phyloP scores from a whole-genome alignment of 2,113 vertebrate species.

The Struthidea cinerea region DNA sequence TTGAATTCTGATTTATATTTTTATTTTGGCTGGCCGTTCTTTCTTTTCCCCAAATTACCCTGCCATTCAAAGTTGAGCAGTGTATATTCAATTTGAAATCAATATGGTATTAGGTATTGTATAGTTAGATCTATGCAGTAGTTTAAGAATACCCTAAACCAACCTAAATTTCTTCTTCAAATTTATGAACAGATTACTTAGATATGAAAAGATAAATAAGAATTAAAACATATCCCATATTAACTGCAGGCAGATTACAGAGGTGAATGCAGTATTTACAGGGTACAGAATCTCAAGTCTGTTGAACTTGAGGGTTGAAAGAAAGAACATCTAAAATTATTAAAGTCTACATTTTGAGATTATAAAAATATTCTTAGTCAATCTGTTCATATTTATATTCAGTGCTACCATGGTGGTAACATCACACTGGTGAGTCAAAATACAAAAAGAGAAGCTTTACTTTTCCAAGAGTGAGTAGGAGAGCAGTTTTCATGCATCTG shows the following conservation, averaged over 20 bases:
- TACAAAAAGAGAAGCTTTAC: not conserved
- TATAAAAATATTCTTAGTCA: not conserved
- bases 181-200: not conserved
- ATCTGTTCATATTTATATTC: not conserved
- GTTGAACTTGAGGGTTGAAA: not conserved
- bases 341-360: not conserved
- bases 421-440: slow-evolving; percentile 14
- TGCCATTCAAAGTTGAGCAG: not conserved
- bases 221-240: not conserved
- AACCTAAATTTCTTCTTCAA: not conserved
- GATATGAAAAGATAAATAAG: not conserved
- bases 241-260: not conserved
- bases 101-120: not conserved
- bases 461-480: slow-evolving; percentile 19
- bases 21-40: not conserved
- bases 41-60: not conserved
- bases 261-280: not conserved
- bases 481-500: slow-evolving; percentile 17
- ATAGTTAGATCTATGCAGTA: not conserved
- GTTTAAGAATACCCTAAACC: not conserved
- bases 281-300: not conserved
- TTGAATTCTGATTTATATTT: not conserved
- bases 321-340: not conserved
- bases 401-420: not conserved
- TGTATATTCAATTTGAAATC: not conserved